Conservation (phyloP, 2,113 vertebrate species). For the Pipra filicauda region DNA sequence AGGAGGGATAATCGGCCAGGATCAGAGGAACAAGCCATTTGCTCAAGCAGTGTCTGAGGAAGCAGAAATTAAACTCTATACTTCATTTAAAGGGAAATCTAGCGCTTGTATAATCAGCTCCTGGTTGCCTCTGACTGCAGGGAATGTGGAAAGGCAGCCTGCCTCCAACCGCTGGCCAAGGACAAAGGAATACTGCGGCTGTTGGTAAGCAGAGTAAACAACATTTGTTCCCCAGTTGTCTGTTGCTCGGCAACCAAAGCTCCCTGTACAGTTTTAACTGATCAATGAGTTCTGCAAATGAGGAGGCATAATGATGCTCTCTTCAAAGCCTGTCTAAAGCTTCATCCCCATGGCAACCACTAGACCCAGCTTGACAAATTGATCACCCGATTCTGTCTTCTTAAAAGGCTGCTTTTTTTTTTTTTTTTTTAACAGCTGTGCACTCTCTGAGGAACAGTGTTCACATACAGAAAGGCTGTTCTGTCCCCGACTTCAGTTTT, state of each 20-base stretch:
- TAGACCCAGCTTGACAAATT: conserved; percentile 36
- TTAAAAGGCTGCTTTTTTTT: background rate
- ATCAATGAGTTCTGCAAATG: conserved; percentile 62
- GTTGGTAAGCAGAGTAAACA: conserved; percentile 46
- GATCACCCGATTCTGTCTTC: conserved; percentile 41
- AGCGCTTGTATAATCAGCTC: background rate
- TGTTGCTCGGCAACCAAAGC: conserved; percentile 56
- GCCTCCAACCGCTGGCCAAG: conserved; percentile 12
- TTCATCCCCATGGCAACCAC: conserved; percentile 73
- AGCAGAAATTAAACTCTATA: conserved; percentile 10
- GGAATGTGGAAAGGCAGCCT: background rate
- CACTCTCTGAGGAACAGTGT: background rate
- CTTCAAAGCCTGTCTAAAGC: conserved; percentile 44
- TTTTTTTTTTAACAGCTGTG: background rate
- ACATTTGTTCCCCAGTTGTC: conserved; percentile 56
- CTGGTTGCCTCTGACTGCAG: background rate
- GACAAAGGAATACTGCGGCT: conserved; percentile 48
- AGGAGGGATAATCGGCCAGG: background rate
- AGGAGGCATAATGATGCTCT: conserved; percentile 60
- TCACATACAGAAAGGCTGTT: background rate
- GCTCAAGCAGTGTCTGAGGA: background rate
- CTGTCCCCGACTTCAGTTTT: background rate
- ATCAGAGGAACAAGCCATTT: background rate
- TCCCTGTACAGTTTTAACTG: conserved; percentile 61
- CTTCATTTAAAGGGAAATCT: conserved; percentile 44